These are phyloP conservation scores for Boloria selene DNA, from an alignment of 2,888 invertebrate genomes.

Conservation along the genomic window DNA sequence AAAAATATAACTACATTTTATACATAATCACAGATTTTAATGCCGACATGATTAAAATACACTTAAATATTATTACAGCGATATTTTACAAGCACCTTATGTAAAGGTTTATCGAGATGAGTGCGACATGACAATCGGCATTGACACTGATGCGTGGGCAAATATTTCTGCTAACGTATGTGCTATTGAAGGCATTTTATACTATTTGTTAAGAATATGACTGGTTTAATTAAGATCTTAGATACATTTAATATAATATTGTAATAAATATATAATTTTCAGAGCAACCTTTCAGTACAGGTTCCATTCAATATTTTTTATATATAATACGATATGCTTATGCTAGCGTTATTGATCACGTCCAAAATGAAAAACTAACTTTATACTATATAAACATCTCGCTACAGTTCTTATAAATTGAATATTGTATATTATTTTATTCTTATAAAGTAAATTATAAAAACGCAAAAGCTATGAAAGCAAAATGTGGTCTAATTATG, in stretches of 20 bases:
- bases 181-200: too few species aligned
- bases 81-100: not conserved
- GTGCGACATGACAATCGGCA: not conserved
- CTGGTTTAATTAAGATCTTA: too few species aligned
- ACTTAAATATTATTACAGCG: not conserved
- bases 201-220: too few species aligned
- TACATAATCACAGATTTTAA: slow-evolving; percentile 4
- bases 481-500: too few species aligned
- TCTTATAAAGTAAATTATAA: not conserved
- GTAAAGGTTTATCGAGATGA: slow-evolving; percentile 2
- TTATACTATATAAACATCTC: slow-evolving; percentile 4
- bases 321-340: not conserved
- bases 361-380: not conserved
- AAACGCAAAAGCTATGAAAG: too few species aligned
- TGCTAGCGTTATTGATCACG: slow-evolving; percentile 1
- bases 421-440: not conserved
- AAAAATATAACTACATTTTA: slow-evolving; percentile 4
- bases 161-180: too few species aligned
- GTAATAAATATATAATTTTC: too few species aligned
- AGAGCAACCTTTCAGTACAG: too few species aligned
- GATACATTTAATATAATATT: too few species aligned
- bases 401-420: too few species aligned
- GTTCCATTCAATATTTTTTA: too few species aligned
- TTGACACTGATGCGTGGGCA: not conserved
- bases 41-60: not conserved